Evolutionary conservation across 2,888 invertebrate species (phyloP), one percentile per base, ranked within the genome.

Genomic region (Scaptomyza polygonia): DNA sequence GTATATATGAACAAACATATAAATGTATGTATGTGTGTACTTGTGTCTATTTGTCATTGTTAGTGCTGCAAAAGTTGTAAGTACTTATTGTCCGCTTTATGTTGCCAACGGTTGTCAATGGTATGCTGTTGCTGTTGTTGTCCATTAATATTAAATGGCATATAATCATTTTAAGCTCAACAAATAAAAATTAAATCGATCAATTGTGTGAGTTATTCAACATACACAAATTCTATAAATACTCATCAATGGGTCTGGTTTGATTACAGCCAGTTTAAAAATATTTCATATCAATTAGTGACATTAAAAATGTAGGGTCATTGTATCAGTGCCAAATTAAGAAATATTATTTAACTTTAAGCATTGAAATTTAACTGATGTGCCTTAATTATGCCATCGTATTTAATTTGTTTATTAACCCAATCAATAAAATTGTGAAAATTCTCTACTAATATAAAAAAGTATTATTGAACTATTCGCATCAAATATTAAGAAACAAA

Each of bases 71-170:
- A 63, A 68, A 47, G 49, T 52, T 68, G 36, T 43, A 34, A 63
- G 44, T 62, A 62, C 39, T 63, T 62, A 52, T 61, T 52, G 62
- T 62, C 44, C 30, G 44, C 63, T 67, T 25, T 47, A 25, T 43
- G 12, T 49, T 57, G 32, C 32, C 44, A 27, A 12, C 12, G 9
- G 2, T 45, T 49, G 29, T 63, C 59, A 55, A 51, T 45, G 47
- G 16, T 9, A 16, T 39, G n/a, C n/a, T 39, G 4, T 39, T 39
- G 14, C 14, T n/a, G 32, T 44, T 12, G 21, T 29, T 45, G 27
- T 49, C 21, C 55, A 55, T 36, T 43, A 14, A 44, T 12, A 32
- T 39, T 44, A 5, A 27, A 18, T 52, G 36, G 43, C 51, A 30
- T 62, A 16, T 34, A 43, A 29, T 43, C 62, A 29, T 42, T 61